These are phyloP conservation scores for Alitta virens DNA, from an alignment of 2,888 invertebrate genomes.

Conservation along the genomic window DNA sequence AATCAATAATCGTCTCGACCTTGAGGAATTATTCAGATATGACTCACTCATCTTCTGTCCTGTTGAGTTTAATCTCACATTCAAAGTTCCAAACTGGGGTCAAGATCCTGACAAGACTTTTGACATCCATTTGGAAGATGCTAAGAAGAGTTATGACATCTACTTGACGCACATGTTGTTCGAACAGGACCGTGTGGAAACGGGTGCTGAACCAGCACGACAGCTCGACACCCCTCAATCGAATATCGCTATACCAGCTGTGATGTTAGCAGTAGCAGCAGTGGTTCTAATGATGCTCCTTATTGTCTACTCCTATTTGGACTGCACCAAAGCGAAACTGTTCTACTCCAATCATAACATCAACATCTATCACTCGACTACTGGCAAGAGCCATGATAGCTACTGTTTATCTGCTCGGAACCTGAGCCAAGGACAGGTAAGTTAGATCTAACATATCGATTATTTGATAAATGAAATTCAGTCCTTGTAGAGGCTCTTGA, in stretches of 20 bases:
- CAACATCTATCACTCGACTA: slow-evolving; percentile 9
- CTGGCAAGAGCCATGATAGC: not conserved
- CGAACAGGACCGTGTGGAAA: slow-evolving; percentile 20
- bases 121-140: slow-evolving; percentile 27
- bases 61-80: slow-evolving; percentile 40
- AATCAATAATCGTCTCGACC: slow-evolving; percentile 26
- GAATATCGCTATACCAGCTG: slow-evolving; percentile 18
- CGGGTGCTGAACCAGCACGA: not conserved
- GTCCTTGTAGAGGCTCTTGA: too few relatives aligned
- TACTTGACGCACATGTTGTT: slow-evolving; percentile 29
- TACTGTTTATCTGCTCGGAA: slow-evolving; percentile 12
- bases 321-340: slow-evolving; percentile 15
- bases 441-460: too few relatives aligned
- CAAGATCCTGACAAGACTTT: slow-evolving; percentile 29
- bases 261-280: slow-evolving; percentile 8
- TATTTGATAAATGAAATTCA: too few relatives aligned
- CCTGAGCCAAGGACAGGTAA: slow-evolving; percentile 11
- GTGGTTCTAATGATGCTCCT: slow-evolving; percentile 19
- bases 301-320: slow-evolving; percentile 25
- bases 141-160: slow-evolving; percentile 23
- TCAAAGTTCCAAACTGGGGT: slow-evolving; percentile 34
- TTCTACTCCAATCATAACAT: not conserved
- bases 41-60: slow-evolving; percentile 49
- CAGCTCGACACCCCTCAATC: slow-evolving; percentile 1
- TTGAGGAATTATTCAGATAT: slow-evolving; percentile 33